Percentiles rank a stretch among this genome's conserved stretches.
Conservation (phyloP, 2,888 invertebrate species). For the Brachypalpus laphriformis region DNA sequence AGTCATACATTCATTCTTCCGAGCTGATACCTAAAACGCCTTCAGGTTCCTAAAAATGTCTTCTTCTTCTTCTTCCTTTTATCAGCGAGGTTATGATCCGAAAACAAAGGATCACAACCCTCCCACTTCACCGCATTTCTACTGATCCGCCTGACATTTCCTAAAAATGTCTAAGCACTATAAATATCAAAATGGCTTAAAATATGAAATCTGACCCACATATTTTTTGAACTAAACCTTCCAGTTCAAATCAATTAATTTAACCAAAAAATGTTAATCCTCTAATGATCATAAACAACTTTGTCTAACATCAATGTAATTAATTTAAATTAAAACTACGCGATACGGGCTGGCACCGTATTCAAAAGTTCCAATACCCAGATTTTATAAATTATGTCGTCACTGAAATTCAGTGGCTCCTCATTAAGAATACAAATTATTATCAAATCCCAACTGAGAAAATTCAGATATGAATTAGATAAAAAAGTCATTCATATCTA, state of each 20-base stretch:
- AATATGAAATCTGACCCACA: background rate
- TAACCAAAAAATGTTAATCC: slow-evolving; percentile 1
- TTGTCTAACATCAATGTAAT: background rate
- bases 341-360: slow-evolving; percentile 7
- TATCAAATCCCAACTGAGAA: slow-evolving; percentile 11
- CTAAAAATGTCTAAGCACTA: no score
- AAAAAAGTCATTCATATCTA: slow-evolving; percentile 27
- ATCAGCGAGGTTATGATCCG: no score
- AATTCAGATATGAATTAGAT: slow-evolving; percentile 17
- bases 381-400: slow-evolving; percentile 45
- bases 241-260: slow-evolving; percentile 11
- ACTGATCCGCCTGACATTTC: no score
- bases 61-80: no score
- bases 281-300: slow-evolving; percentile 9
- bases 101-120: no score
- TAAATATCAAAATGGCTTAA: no score
- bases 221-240: background rate
- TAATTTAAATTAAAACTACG: slow-evolving; percentile 32
- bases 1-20: no score
- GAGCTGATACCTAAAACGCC: no score
- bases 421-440: slow-evolving; percentile 54
- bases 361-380: slow-evolving; percentile 13
- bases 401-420: slow-evolving; percentile 54
- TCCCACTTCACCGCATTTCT: no score
- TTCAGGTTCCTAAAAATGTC: no score